phyloP scores from a whole-genome alignment of 37 sponge, comb jelly and placozoan genomes.

The Oopsacas minuta region DNA sequence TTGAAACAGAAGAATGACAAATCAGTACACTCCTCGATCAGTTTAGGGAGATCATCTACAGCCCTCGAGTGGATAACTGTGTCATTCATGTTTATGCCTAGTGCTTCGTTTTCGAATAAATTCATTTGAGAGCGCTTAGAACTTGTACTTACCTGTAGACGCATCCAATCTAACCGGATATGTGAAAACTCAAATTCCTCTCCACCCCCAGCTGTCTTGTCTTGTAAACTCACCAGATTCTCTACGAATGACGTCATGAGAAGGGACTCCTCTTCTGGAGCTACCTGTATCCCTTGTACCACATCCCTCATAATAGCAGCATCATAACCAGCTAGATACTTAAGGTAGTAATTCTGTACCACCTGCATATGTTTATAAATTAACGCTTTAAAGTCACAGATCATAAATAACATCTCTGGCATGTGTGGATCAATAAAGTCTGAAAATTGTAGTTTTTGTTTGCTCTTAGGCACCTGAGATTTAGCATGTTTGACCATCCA shows the following conservation, averaged over 20 bases:
- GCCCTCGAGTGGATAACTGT: conserved; percentile 48
- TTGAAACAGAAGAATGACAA: conserved; percentile 65
- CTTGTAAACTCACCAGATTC: conserved; percentile 49
- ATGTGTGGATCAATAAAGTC: conserved; percentile 56
- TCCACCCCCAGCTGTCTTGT: conserved; percentile 40
- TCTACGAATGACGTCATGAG: conserved; percentile 78
- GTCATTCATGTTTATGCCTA: conserved; percentile 75
- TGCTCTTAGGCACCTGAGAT: conserved; percentile 37
- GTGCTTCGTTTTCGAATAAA: conserved; percentile 42
- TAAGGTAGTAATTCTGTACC: conserved; percentile 57
- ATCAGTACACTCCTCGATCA: conserved; percentile 45
- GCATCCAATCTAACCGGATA: conserved; percentile 85
- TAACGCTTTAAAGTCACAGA: conserved; percentile 47
- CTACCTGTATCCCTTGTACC: conserved; percentile 51
- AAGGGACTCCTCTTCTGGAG: conserved; percentile 75
- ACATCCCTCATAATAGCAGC: conserved; percentile 48
- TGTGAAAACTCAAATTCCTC: conserved; percentile 64
- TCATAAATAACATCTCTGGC: conserved; percentile 59
- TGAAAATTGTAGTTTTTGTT: conserved; percentile 45
- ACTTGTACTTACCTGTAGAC: conserved; percentile 64
- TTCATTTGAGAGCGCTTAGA: conserved; percentile 24
- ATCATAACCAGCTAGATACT: conserved; percentile 63
- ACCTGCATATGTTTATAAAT: conserved; percentile 38
- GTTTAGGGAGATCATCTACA: conserved; percentile 70
- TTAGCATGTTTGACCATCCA: conserved; percentile 67